Evolutionary conservation across 2,888 invertebrate genomes (phyloP), one percentile per base, ranked within the genome.

Genomic region (Brachyopa scutellaris): DNA sequence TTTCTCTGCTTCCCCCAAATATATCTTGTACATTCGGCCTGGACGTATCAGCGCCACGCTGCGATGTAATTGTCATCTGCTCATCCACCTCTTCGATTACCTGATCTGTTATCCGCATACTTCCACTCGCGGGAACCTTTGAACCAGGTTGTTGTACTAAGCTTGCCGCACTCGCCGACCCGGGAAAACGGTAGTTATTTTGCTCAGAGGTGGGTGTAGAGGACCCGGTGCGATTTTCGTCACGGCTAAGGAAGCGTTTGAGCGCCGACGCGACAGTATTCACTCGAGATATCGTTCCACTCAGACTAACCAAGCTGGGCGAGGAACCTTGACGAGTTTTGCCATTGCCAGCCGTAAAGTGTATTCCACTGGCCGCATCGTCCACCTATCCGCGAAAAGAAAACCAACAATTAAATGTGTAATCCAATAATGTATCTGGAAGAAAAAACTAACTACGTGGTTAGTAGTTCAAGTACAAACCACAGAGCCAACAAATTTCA

Each of bases 41-140:
- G 87, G 86, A 89, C 79, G 92, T 91, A 88, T 93, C 89, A 2
- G 57, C 78, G 59, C 90, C 88, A 86, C 93, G 93, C 91, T 93
- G 93, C 45, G 96, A 96, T 3, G 94, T 95, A 74, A 96, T 94
- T 7, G 96, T 96, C 86, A 93, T 92, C 89, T 96, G 96, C 87
- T 96, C 96, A 87, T 96, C 96, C 0, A 95, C 93, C 89, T 95
- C 94, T 87, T 95, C 94, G 79, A 95, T 95, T 11, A 95, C 93
- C 86, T 95, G 94, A 87, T 94, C 93, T 0, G 94, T 92, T 9
- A 95, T 93, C 86, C 94, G 92, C 92, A 93, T 93, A 85, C 93
- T 93, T 45, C 90, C 90, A 38, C 76, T 77, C 1, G 85, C 84
- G 1, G 88, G 88, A 45, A 87, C 88, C 1, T 74, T 85, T 0